Percentiles rank a stretch among this genome's conserved stretches.
phyloP scores from a whole-genome alignment of 2,797 vertebrate genomes.

The Gastrophryne carolinensis region DNA sequence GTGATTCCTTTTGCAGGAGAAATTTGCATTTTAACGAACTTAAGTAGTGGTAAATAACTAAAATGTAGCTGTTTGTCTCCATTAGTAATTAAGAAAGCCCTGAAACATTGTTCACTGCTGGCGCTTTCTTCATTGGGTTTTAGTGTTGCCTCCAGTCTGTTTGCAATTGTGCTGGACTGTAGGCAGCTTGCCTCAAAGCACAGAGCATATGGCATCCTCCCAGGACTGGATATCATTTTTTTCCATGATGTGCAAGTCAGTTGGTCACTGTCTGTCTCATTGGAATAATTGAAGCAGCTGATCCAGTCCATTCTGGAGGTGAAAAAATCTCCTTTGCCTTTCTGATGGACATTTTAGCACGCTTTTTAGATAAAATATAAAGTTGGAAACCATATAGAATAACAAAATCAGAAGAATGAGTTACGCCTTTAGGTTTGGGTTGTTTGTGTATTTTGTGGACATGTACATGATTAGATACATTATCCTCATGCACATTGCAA shows the following conservation, averaged over 20 bases:
- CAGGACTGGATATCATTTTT: slow-evolving; percentile 64
- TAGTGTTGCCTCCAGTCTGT: slow-evolving; percentile 56
- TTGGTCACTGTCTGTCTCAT: slow-evolving; percentile 65
- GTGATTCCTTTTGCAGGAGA: slow-evolving; percentile 37
- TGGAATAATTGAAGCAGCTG: slow-evolving; percentile 69
- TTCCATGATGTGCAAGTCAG: slow-evolving; percentile 62
- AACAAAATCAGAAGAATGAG: too few relatives aligned
- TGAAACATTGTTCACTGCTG: slow-evolving; percentile 60
- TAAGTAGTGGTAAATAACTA: slow-evolving; percentile 58
- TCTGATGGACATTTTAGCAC: slow-evolving; percentile 54
- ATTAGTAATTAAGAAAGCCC: slow-evolving; percentile 55
- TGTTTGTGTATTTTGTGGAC: too few relatives aligned
- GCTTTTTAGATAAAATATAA: too few relatives aligned
- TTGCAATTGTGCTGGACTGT: slow-evolving; percentile 56
- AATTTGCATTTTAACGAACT: slow-evolving; percentile 57
- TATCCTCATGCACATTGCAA: too few relatives aligned
- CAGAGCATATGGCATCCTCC: slow-evolving; percentile 69
- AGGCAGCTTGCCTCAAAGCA: slow-evolving; percentile 60
- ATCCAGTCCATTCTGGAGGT: slow-evolving; percentile 63
- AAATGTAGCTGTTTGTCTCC: slow-evolving; percentile 49
- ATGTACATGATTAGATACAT: too few relatives aligned
- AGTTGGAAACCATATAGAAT: too few relatives aligned
- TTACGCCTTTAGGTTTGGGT: too few relatives aligned
- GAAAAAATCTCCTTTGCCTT: slow-evolving; percentile 63
- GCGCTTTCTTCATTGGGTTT: slow-evolving; percentile 61